phyloP scores from a whole-genome alignment of 2,888 invertebrate species.

The Corbicula japonica region DNA sequence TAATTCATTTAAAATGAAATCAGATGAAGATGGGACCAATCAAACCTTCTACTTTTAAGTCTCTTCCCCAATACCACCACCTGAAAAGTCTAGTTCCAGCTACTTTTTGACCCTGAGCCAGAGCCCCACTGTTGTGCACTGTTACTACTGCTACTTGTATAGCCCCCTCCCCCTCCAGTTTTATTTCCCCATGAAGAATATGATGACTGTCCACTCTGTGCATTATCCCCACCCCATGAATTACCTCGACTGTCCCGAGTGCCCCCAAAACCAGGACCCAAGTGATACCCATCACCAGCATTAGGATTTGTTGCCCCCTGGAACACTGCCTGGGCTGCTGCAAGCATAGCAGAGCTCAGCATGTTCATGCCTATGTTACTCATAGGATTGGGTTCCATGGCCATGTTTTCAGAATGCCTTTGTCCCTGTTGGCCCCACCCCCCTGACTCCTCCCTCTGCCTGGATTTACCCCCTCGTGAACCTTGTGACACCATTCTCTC shows the following conservation, averaged over 20 bases:
- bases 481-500: too few species aligned
- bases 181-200: conserved; percentile 55
- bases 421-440: conserved; percentile 25
- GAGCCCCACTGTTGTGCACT: conserved; percentile 47
- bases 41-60: too few species aligned
- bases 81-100: conserved; percentile 14
- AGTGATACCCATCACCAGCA: conserved; percentile 51
- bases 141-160: conserved; percentile 33
- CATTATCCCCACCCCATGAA: conserved; percentile 36
- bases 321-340: conserved; percentile 82
- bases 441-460: conserved; percentile 24
- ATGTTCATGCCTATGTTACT: conserved; percentile 81
- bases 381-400: conserved; percentile 54
- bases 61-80: background rate
- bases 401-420: conserved; percentile 34
- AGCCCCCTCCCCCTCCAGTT: conserved; percentile 51
- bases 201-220: conserved; percentile 16
- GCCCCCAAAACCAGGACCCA: conserved; percentile 68
- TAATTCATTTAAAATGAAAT: too few species aligned
- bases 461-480: conserved; percentile 25
- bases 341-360: conserved; percentile 81
- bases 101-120: conserved; percentile 1
- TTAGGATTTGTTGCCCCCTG: conserved; percentile 59
- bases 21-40: too few species aligned
- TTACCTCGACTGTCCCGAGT: conserved; percentile 59